Conservation (phyloP, 92 coral and sea anemone genomes). For the Epizoanthus scotinus region DNA sequence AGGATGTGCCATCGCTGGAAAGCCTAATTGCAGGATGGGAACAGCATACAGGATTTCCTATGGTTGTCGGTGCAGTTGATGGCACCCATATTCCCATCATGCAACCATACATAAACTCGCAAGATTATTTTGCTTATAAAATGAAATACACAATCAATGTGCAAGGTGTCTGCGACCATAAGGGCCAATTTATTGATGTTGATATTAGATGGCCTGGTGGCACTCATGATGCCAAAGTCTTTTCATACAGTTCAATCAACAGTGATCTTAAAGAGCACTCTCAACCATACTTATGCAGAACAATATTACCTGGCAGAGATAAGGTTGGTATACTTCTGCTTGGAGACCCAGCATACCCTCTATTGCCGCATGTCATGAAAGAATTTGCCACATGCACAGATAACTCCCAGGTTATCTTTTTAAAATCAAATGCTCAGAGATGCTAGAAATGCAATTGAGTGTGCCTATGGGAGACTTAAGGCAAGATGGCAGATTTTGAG, state of each 20-base stretch:
- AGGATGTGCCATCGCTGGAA: constrained; percentile 15
- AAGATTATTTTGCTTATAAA: constrained; percentile 54
- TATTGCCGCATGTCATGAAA: constrained; percentile 27
- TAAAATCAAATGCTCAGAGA: constrained; percentile 34
- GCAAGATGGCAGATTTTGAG: constrained; percentile 30
- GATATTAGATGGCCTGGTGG: constrained; percentile 61
- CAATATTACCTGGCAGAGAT: constrained; percentile 8
- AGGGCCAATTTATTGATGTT: constrained; percentile 52
- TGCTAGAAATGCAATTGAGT: constrained; percentile 35
- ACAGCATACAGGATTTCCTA: constrained; percentile 52
- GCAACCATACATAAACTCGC: constrained; percentile 45
- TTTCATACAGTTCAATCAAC: not conserved
- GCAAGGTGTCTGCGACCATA: constrained; percentile 57
- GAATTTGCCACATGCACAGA: constrained; percentile 36
- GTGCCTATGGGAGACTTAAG: constrained; percentile 36
- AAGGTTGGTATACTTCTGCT: constrained; percentile 14
- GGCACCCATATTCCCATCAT: constrained; percentile 60
- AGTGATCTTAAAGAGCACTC: not conserved
- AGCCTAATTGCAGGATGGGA: constrained; percentile 32
- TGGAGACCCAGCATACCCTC: constrained; percentile 45
- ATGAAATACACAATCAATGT: constrained; percentile 55
- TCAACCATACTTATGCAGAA: constrained; percentile 2
- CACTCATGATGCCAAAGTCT: constrained; percentile 58
- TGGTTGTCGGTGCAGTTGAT: constrained; percentile 55
- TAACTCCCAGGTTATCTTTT: constrained; percentile 26